A percentile compares a stretch with the other conserved stretches of the same genome.
phyloP scores from a whole-genome alignment of 2,113 vertebrate species.

The Regulus satrapa region DNA sequence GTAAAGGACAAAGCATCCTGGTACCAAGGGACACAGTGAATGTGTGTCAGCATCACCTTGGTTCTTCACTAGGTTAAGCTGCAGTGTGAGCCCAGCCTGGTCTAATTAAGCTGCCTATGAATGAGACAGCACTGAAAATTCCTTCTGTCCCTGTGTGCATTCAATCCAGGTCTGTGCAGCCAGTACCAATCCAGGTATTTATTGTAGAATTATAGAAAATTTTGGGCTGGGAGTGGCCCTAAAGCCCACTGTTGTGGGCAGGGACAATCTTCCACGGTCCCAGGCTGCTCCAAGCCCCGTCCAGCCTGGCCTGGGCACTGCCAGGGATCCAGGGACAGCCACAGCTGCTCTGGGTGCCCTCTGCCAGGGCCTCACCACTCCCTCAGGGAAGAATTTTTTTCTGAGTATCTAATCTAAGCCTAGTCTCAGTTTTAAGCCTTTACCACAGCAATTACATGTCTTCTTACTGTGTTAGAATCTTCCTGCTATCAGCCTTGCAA shows the following conservation, averaged over 20 bases:
- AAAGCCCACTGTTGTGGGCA: background rate
- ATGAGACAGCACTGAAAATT: background rate
- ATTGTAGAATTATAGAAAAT: background rate
- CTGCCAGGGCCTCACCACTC: background rate
- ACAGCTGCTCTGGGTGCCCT: background rate
- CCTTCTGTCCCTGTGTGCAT: too few relatives aligned
- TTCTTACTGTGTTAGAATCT: background rate
- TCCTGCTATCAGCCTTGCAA: background rate
- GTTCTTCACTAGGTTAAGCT: background rate
- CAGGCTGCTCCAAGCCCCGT: fast-evolving
- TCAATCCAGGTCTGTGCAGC: background rate
- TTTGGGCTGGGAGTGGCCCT: background rate
- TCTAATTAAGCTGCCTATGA: background rate
- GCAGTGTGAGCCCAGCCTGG: background rate
- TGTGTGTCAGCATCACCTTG: background rate
- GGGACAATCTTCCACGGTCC: background rate
- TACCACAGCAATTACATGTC: background rate
- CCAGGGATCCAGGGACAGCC: background rate
- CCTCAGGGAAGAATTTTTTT: background rate
- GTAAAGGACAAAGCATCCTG: background rate
- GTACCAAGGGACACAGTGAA: background rate
- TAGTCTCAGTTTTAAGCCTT: background rate
- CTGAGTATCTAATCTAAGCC: background rate
- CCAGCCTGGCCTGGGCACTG: background rate
- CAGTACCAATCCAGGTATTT: background rate